These are phyloP conservation scores for Dromas ardeola DNA, from an alignment of 2,113 vertebrate genomes.

Conservation along the genomic window DNA sequence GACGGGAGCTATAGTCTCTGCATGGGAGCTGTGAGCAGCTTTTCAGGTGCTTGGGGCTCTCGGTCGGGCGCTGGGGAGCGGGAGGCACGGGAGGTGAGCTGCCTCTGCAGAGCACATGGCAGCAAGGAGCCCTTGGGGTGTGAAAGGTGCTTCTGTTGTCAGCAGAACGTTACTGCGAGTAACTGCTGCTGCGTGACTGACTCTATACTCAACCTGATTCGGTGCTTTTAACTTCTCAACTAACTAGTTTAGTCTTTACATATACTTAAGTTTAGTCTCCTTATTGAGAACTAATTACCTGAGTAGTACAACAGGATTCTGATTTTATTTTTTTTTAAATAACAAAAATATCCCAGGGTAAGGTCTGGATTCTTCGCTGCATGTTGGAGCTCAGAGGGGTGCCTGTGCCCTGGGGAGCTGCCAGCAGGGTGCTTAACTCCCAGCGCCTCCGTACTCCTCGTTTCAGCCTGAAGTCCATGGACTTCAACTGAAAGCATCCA, in stretches of 20 bases:
- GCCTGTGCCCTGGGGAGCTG: not conserved
- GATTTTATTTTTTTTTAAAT: not conserved
- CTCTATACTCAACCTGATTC: not conserved
- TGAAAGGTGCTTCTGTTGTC: not conserved
- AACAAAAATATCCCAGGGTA: not conserved
- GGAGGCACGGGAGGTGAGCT: not conserved
- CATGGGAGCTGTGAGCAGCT: not conserved
- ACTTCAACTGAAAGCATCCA: not conserved
- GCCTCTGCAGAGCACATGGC: not conserved
- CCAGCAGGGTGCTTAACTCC: not conserved
- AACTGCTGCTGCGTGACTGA: not conserved
- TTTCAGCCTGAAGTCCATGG: not conserved
- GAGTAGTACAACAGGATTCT: not conserved
- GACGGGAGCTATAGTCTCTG: not conserved
- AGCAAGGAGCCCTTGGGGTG: not conserved
- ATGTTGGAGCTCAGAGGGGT: not conserved
- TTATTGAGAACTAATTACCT: not conserved
- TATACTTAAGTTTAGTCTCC: not conserved
- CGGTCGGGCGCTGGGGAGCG: accelerated
- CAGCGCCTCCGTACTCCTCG: not conserved
- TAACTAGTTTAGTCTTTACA: not conserved
- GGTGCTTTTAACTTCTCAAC: not conserved
- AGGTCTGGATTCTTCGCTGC: not conserved
- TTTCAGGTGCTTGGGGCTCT: not conserved
- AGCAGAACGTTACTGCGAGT: not conserved